Evolutionary conservation across 2,797 vertebrate species (phyloP), one percentile per base, ranked within the genome.

Genomic region (Hephaestus fuliginosus): DNA sequence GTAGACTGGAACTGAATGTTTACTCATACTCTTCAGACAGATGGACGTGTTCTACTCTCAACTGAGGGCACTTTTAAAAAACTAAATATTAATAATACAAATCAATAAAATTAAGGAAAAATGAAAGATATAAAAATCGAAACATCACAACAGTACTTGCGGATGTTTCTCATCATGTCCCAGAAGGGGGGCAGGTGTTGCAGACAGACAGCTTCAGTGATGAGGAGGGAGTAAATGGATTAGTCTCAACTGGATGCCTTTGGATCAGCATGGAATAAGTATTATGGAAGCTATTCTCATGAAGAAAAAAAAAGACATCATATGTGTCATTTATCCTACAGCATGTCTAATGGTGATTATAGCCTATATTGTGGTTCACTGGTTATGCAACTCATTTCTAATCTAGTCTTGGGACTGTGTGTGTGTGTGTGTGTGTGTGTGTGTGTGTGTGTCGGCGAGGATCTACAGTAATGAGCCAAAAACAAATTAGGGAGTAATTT

Each of bases 401-500:
- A 79, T 84, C 14, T 41, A 55, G 66, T 48, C 7, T 6, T 12
- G 52, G 17, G 41, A 12, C 17, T 15, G 17, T 53, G 48, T 58
- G 55, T 66, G 55, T 53, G 65, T 25, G 43, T 49, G 53, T 28
- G 30, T 30, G 44, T 43, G 25, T 62, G 22, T 39, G 22, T 43
- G 25, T 41, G 43, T 68, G 58, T 74, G 30, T 51, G 46, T 70
- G 6, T 53, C 7, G 7, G 55, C 1, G 49, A 56, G 61, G 52
- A 57, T 71, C 25, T 30, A 22, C 5, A 2, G 39, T 81, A 89
- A 90, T 85, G 79, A 85, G 75, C 55, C 71, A 58, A 73, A 79
- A 90, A 79, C 53, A 70, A 89, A 88, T 88, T 76, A 85, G 55
- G 36, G 46, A 80, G 74, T 70, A 56, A 86, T 84, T 87, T 67